Evolutionary conservation across 2,113 vertebrate genomes (phyloP), one percentile per base, ranked within the genome.

Genomic region (Astur gentilis): DNA sequence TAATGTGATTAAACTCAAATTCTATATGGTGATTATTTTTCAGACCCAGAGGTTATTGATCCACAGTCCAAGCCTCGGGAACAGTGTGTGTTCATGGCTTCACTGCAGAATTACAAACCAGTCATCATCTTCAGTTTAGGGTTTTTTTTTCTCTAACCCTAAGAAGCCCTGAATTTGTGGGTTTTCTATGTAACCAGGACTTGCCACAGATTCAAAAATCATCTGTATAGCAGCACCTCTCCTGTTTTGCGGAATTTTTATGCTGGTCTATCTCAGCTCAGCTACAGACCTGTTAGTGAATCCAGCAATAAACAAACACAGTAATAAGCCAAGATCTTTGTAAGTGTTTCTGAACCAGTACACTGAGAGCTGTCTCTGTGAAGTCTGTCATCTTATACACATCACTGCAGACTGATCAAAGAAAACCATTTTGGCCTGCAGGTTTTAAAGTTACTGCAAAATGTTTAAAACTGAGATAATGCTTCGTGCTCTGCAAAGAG

Each of bases 341-440:
- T 36, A 57, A 57, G n/a, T 66, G 45, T 94, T 95, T 83, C 87
- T 77, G 54, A 95, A 72, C 34, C 66, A 70, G 66, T 45, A 72
- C 70, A 44, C 11, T 57, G 32, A 65, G 54, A 91, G 29, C 36
- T 94, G 77, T 84, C 81, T 91, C 69, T 72, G 2, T 69, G 40
- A 91, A 89, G 81, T 77, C 93, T 94, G 87, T 89, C 87, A 58
- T 82, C 44, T 82, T 54, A 81, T 2, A 78, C 57, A 76, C 58
- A 93, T 92, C 66, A 22, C 57, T 92, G 36, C 81, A 91, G 65
- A 69, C 52, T 85, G 87, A 97, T 93, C 89, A 93, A 95, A 95
- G 80, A 65, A 52, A 91, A 96, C 42, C 36, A 73, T 85, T 96
- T 91, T 89, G 87, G 77, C 58, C 91, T 92, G 69, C 72, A 69